These are phyloP conservation scores for Heliothis virescens DNA, from an alignment of 1,140 invertebrate genomes.

Conservation along the genomic window DNA sequence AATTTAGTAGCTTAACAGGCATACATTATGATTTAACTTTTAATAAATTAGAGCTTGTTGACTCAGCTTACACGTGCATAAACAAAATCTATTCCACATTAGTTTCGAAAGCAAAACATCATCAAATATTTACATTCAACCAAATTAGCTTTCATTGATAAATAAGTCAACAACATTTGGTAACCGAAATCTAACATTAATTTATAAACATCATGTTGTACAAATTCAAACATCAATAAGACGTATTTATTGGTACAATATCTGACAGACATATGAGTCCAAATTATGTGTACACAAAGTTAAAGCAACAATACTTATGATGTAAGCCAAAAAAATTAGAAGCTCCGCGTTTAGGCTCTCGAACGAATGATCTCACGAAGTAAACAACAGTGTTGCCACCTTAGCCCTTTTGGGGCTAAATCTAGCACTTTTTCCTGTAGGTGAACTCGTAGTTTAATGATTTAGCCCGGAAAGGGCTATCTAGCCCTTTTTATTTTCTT, in stretches of 20 bases:
- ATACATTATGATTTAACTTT: not conserved
- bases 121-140: conserved; percentile 11
- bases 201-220: not conserved
- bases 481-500: too few relatives aligned
- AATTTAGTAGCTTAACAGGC: too few relatives aligned
- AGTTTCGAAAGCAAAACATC: not conserved
- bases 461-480: too few relatives aligned
- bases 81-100: not conserved
- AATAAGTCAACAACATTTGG: not conserved
- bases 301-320: conserved; percentile 26
- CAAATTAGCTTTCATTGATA: conserved; percentile 10
- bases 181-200: not conserved
- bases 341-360: conserved; percentile 56
- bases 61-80: not conserved
- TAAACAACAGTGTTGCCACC: too few relatives aligned
- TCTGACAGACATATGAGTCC: not conserved
- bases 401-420: too few relatives aligned
- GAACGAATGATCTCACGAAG: conserved; percentile 59
- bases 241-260: not conserved
- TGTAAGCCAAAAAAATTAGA: conserved; percentile 63
- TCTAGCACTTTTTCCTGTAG: too few relatives aligned
- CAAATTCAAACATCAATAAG: not conserved
- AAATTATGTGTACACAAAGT: conserved; percentile 25
- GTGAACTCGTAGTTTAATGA: too few relatives aligned
- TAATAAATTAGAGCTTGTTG: not conserved